These are phyloP conservation scores for Hippolais icterina DNA, from an alignment of 2,113 vertebrate genomes.

Conservation along the genomic window DNA sequence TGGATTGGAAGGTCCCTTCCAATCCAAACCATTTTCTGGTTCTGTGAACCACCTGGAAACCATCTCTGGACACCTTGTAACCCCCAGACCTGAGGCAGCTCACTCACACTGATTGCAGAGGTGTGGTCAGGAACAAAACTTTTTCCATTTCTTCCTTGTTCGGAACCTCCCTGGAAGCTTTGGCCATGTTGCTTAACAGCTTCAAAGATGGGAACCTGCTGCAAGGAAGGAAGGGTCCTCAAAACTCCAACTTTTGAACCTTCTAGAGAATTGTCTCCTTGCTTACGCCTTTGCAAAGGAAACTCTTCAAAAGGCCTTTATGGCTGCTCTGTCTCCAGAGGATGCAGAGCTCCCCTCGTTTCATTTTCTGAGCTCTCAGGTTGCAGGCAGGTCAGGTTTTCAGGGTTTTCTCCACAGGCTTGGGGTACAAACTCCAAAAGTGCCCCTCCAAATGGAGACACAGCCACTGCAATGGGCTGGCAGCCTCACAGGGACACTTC, in stretches of 20 bases:
- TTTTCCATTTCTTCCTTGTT: neutral
- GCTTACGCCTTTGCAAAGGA: neutral
- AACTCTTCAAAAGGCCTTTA: neutral
- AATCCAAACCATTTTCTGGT: neutral
- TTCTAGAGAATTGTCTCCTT: neutral
- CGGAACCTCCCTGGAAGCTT: neutral
- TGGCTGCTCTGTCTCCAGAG: neutral
- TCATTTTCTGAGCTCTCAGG: neutral
- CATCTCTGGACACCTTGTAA: neutral
- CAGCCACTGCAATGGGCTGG: neutral
- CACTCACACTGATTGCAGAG: accelerated
- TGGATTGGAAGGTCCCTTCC: neutral
- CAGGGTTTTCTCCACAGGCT: neutral
- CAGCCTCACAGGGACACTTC: neutral
- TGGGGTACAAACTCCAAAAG: neutral
- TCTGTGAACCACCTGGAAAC: neutral
- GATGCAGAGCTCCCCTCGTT: neutral
- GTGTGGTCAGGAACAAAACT: neutral
- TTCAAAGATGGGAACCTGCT: neutral
- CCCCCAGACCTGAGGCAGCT: neutral
- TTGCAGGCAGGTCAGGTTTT: neutral
- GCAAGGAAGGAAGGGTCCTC: neutral
- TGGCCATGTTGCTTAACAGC: neutral
- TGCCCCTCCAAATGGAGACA: neutral
- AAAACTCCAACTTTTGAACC: neutral